phyloP scores from a whole-genome alignment of 2,113 vertebrate species.

The Pluvianellus socialis region DNA sequence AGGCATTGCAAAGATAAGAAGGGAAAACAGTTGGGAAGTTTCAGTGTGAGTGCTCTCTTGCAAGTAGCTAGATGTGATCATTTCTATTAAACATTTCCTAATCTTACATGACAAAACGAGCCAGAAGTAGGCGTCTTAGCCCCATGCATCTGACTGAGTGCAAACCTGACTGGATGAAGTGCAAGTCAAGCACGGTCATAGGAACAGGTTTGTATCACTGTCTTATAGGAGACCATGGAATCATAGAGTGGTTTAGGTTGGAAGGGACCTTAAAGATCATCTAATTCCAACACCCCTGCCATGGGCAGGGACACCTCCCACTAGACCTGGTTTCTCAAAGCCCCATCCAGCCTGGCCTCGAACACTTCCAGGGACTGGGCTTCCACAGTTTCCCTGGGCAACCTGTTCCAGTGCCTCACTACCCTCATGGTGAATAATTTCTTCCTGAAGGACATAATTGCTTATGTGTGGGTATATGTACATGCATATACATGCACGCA shows the following conservation, averaged over 20 bases:
- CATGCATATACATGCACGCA: not conserved
- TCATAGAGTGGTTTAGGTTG: too few species aligned
- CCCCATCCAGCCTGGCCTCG: too few species aligned
- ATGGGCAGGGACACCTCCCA: too few species aligned
- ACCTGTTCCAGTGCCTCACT: too few species aligned
- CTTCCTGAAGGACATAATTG: not conserved
- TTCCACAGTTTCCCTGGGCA: too few species aligned
- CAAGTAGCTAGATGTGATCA: not conserved
- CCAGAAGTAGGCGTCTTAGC: fast-evolving
- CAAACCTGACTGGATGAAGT: not conserved
- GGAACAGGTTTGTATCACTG: not conserved
- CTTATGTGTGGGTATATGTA: not conserved
- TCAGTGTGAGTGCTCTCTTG: not conserved
- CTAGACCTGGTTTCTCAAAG: too few species aligned
- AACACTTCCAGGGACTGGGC: too few species aligned
- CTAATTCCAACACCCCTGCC: too few species aligned
- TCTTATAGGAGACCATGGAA: not conserved
- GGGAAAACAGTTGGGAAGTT: not conserved
- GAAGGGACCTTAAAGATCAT: too few species aligned
- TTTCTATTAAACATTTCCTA: not conserved
- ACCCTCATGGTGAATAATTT: too few species aligned
- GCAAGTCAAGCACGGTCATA: not conserved
- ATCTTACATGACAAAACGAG: fast-evolving
- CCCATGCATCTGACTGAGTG: fast-evolving
- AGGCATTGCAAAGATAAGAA: not conserved